phyloP scores from a whole-genome alignment of 2,888 invertebrate genomes.

The Liodrosophila aerea region DNA sequence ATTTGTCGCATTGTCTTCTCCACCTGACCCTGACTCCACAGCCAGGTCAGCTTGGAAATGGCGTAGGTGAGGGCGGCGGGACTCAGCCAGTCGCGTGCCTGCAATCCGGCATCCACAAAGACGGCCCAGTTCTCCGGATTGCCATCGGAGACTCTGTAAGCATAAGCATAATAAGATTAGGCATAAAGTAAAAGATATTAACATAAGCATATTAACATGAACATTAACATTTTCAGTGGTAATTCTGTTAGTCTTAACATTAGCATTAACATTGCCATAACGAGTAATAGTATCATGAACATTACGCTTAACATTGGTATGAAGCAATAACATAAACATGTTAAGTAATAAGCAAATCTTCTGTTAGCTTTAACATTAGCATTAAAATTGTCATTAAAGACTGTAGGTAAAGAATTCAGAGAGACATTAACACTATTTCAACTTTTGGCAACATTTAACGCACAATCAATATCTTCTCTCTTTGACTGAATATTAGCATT shows the following conservation, averaged over 20 bases:
- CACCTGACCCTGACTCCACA: constrained; percentile 81
- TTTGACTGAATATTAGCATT: too few relatives aligned
- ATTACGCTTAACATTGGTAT: too few relatives aligned
- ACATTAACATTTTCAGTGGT: neutral
- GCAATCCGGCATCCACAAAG: constrained; percentile 90
- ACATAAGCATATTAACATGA: neutral
- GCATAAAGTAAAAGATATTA: neutral
- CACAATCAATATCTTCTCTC: too few relatives aligned
- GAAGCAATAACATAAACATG: neutral
- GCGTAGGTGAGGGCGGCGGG: constrained; percentile 90
- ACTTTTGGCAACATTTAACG: too few relatives aligned
- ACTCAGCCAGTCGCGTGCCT: constrained; percentile 94
- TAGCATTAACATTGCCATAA: neutral
- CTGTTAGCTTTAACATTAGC: neutral
- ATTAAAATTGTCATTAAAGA: neutral
- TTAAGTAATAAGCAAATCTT: neutral
- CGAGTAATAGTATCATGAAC: neutral
- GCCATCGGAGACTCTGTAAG: constrained; percentile 87
- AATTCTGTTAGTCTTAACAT: too few relatives aligned
- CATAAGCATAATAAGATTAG: neutral
- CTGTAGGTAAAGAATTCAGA: too few relatives aligned
- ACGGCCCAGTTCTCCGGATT: constrained; percentile 85
- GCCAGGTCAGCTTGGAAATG: constrained; percentile 87
- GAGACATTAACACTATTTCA: too few relatives aligned
- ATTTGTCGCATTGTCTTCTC: constrained; percentile 87